Evolutionary conservation across 2,113 vertebrate genomes (phyloP), one percentile per base, ranked within the genome.

Genomic region (Pelusios castaneus): DNA sequence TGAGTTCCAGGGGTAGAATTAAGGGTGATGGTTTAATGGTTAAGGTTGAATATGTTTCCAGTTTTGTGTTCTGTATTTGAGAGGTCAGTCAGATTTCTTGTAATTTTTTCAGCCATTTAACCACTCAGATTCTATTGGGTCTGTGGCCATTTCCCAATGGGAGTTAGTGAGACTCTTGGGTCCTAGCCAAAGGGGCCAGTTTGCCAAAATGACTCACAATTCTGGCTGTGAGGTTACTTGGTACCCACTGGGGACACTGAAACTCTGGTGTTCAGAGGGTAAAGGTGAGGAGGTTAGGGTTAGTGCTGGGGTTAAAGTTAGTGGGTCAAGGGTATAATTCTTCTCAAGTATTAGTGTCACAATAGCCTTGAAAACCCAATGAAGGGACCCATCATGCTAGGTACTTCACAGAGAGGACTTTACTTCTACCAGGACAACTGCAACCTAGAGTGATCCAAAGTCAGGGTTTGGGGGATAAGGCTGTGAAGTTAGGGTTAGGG

Each of bases 171-270:
- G 22, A 8, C 3, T 19, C 16, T 14, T 10, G 31, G 17, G 3
- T n/a, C 13, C 19, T 34, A 43, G 22, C 52, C 31, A 21, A 31
- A 27, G 58, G 22, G 11, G 5, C 14, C 56, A 70, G 8, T 70
- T 70, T 70, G 1, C 19, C 19, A 22, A 5, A 8, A 22, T 5
- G 16, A 38, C 17, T 70, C 31, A 21, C 4, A 21, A 3, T 70
- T 70, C 63, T 70, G n/a, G 7, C 5, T 7, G 34, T 10, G 19
- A n/a, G 63, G 63, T 5, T 70, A 34, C 8, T 70, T n/a, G 63
- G 5, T 70, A n/a, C 34, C n/a, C 7, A 2, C 10, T 21, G 8
- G 34, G 10, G n/a, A 70, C 4, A 38, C n/a, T 0, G 8, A 70
- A 70, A n/a, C 17, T 25, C n/a, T 47, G 31, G 34, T 43, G 34